Evolutionary conservation across 2,888 invertebrate species (phyloP).

Genomic region (Chymomyza caudatula): DNA sequence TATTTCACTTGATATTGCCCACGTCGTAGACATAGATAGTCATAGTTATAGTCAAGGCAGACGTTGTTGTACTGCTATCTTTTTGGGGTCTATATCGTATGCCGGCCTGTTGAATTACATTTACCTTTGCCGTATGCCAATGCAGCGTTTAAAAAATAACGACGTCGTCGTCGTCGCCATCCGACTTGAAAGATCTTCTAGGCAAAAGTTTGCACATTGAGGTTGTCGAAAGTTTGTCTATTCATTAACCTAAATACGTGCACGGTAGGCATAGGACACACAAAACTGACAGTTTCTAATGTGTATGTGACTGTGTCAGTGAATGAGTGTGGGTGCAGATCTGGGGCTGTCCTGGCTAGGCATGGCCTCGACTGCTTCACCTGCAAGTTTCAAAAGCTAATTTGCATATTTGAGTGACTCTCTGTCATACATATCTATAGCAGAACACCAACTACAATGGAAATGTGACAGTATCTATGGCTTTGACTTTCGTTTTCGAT

Average conservation of each 20-base stretch:
- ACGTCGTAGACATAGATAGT: background rate
- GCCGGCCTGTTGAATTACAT: slow-evolving; percentile 48
- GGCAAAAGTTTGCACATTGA: slow-evolving; percentile 64
- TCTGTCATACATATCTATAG: background rate
- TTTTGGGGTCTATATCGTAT: slow-evolving; percentile 12
- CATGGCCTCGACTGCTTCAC: slow-evolving; percentile 7
- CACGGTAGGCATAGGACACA: slow-evolving; percentile 9
- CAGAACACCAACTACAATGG: background rate
- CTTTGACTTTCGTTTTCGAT: background rate
- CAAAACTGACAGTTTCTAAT: background rate
- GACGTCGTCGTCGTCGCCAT: slow-evolving; percentile 22
- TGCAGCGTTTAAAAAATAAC: slow-evolving; percentile 16
- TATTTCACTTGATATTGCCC: slow-evolving; percentile 57
- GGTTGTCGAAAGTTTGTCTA: slow-evolving; percentile 68
- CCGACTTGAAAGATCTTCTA: slow-evolving; percentile 24
- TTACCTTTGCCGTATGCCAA: slow-evolving; percentile 38
- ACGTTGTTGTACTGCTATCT: slow-evolving; percentile 30
- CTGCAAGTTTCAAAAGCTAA: slow-evolving; percentile 65
- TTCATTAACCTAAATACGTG: slow-evolving; percentile 68
- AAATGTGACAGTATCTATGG: background rate
- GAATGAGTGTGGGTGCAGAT: background rate
- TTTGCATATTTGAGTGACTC: slow-evolving; percentile 66
- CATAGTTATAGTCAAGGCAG: background rate
- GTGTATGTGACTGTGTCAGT: background rate
- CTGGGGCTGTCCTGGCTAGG: background rate